Evolutionary conservation across 2,797 vertebrate species (phyloP).

Genomic region (Hippocampus kuda): DNA sequence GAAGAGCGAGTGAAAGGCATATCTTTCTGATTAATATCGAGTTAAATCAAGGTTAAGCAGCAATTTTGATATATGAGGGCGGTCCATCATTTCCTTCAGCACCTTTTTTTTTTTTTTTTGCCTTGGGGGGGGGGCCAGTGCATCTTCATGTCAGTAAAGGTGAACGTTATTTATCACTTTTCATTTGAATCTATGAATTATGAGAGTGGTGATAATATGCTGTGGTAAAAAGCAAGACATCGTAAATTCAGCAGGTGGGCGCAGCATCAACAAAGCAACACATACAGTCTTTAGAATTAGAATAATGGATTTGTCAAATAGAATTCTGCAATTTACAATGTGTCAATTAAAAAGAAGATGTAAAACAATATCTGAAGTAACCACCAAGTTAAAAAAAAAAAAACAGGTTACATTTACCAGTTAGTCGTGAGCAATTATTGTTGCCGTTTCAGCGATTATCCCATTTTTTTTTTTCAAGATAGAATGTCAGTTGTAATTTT

Average conservation of each 20-base stretch:
- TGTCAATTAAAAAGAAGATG: not conserved
- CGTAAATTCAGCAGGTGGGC: not conserved
- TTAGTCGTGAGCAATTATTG: not conserved
- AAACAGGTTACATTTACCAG: not conserved
- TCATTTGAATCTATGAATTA: not conserved
- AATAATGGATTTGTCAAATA: not conserved
- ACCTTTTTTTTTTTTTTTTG: no score
- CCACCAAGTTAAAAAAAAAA: not conserved
- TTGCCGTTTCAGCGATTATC: not conserved
- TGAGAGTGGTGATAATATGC: not conserved
- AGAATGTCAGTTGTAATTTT: not conserved
- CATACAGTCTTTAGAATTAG: not conserved
- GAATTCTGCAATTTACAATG: not conserved
- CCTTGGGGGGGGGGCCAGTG: not conserved
- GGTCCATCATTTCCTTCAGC: not conserved
- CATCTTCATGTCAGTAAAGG: not conserved
- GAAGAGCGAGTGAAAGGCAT: not conserved
- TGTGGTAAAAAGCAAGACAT: not conserved
- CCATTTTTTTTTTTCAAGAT: not conserved
- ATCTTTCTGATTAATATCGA: not conserved
- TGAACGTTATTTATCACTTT: not conserved
- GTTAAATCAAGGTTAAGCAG: not conserved
- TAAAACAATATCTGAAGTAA: not conserved
- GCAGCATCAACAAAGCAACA: not conserved
- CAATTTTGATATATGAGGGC: not conserved